Conservation (phyloP, 2,888 invertebrate species). For the Protula sp. region DNA sequence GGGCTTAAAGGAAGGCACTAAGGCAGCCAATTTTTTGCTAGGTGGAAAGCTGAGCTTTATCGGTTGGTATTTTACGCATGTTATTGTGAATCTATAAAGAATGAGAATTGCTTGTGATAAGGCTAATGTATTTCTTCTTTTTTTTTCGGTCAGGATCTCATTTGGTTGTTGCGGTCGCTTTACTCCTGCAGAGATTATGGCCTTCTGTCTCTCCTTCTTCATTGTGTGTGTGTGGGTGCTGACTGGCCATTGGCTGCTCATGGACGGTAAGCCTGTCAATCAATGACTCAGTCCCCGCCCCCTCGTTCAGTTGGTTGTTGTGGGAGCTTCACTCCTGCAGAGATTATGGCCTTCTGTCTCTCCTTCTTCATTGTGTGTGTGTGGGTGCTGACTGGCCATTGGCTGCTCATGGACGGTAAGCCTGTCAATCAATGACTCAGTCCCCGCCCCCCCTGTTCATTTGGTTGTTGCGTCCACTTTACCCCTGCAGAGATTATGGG, state of each 20-base stretch:
- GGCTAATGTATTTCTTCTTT: too few relatives aligned
- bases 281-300: too few relatives aligned
- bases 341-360: slow-evolving; percentile 84
- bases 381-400: slow-evolving; percentile 96
- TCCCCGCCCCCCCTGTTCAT: too few relatives aligned
- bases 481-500: slow-evolving; percentile 86
- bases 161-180: slow-evolving; percentile 89
- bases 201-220: slow-evolving; percentile 83
- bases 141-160: slow-evolving; percentile 61
- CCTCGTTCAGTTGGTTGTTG: slow-evolving; percentile 86
- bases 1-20: too few relatives aligned
- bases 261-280: slow-evolving; percentile 75
- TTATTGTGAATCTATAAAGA: too few relatives aligned
- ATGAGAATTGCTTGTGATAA: too few relatives aligned
- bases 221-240: slow-evolving; percentile 96
- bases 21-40: too few relatives aligned
- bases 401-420: slow-evolving; percentile 93
- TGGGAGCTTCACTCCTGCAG: slow-evolving; percentile 90
- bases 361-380: slow-evolving; percentile 91
- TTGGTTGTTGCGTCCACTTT: slow-evolving; percentile 87
- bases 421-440: too few relatives aligned
- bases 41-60: too few relatives aligned
- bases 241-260: slow-evolving; percentile 95
- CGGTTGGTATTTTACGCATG: too few relatives aligned
- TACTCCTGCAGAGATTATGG: slow-evolving; percentile 87